Conservation (phyloP, 2,113 vertebrate genomes). For the Willisornis vidua region DNA sequence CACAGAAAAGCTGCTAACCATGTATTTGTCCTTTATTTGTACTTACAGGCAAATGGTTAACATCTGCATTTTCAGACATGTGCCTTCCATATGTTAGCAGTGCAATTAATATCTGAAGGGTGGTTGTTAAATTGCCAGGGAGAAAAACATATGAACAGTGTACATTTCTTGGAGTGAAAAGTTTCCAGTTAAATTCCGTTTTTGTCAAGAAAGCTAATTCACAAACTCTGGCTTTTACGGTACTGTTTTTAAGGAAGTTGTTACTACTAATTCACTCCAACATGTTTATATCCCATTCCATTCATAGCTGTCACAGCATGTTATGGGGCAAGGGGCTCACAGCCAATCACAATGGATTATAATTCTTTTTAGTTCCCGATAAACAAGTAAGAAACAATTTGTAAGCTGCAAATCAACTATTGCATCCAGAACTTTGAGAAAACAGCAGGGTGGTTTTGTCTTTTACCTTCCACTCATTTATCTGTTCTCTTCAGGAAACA, state of each 20-base stretch:
- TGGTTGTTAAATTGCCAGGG: not conserved
- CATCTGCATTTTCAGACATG: conserved; percentile 39
- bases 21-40: not conserved
- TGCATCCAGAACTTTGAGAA: not conserved
- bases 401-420: not conserved
- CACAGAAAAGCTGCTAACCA: not conserved
- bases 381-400: not conserved
- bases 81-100: not conserved
- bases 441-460: not conserved
- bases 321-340: not conserved
- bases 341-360: not conserved
- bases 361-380: not conserved
- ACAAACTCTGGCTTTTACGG: not conserved
- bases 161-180: not conserved
- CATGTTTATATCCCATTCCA: not conserved
- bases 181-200: not conserved
- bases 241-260: not conserved
- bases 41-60: not conserved
- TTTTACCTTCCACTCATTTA: not conserved
- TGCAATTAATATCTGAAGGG: not conserved
- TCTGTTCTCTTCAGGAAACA: not conserved
- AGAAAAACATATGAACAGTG: not conserved
- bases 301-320: not conserved
- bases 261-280: not conserved
- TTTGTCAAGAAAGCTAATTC: not conserved